These are phyloP conservation scores for Merluccius polli DNA, from an alignment of 2,797 vertebrate species.

Conservation along the genomic window DNA sequence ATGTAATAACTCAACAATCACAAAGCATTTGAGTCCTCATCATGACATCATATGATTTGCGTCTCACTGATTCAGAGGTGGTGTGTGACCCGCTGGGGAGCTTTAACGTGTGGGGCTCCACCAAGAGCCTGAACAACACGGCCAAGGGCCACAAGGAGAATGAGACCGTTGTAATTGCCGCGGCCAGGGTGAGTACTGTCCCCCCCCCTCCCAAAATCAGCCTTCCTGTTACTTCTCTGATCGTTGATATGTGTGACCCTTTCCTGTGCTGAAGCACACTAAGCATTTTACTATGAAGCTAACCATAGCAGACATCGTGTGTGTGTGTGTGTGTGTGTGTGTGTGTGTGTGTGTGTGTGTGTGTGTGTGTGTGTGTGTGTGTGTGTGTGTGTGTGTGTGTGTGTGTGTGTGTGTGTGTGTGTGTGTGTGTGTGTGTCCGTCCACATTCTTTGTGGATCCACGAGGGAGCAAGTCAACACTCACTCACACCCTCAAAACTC, in stretches of 20 bases:
- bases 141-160: slow-evolving; percentile 65
- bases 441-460: background rate
- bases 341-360: no score
- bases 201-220: background rate
- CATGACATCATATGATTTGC: background rate
- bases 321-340: no score
- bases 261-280: background rate
- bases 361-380: no score
- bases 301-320: no score
- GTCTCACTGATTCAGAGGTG: slow-evolving; percentile 64
- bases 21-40: background rate
- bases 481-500: background rate
- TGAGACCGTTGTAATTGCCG: slow-evolving; percentile 78
- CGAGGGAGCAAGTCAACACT: no score
- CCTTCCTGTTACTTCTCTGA: background rate
- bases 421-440: background rate
- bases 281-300: background rate
- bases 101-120: slow-evolving; percentile 83
- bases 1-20: no score
- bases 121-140: slow-evolving; percentile 77
- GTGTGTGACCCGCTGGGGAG: slow-evolving; percentile 87
- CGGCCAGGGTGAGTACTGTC: slow-evolving; percentile 77
- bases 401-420: no score
- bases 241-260: background rate
- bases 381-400: no score